phyloP scores from a whole-genome alignment of 1,140 invertebrate genomes.

The Solenopsis fugax region DNA sequence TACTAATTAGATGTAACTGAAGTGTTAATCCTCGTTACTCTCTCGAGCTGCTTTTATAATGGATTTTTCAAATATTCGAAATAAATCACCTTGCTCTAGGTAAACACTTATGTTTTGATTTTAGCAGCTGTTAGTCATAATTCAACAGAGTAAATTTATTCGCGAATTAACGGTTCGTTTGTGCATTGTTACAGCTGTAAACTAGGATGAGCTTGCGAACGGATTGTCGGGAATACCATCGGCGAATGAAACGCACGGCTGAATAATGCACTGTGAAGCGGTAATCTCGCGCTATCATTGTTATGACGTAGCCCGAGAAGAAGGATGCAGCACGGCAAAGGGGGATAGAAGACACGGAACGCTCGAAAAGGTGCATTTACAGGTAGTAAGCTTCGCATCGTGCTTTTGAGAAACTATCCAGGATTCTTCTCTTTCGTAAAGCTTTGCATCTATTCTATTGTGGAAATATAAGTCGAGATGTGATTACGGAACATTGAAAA shows the following conservation, averaged over 20 bases:
- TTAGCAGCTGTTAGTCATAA: background rate
- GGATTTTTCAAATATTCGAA: background rate
- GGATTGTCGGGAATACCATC: background rate
- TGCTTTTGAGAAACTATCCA: background rate
- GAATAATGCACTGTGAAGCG: slow-evolving; percentile 41
- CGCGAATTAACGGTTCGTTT: background rate
- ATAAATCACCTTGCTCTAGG: background rate
- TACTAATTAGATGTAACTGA: background rate
- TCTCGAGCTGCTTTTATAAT: background rate
- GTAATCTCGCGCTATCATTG: slow-evolving; percentile 40
- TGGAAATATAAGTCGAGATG: background rate
- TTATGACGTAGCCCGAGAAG: slow-evolving; percentile 64
- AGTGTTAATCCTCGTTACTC: background rate
- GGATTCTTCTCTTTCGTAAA: background rate
- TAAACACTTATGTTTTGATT: background rate
- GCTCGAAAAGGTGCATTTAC: slow-evolving; percentile 64
- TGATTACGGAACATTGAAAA: background rate
- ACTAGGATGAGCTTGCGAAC: slow-evolving; percentile 22
- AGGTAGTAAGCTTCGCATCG: slow-evolving; percentile 2
- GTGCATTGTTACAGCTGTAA: slow-evolving; percentile 25
- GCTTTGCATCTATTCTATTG: background rate
- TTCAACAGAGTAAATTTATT: slow-evolving; percentile 7
- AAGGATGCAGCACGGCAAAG: slow-evolving; percentile 77
- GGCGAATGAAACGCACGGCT: slow-evolving; percentile 21
- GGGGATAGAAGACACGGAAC: slow-evolving; percentile 72